phyloP scores from a whole-genome alignment of 2,797 vertebrate genomes.

The Potorous gilbertii region DNA sequence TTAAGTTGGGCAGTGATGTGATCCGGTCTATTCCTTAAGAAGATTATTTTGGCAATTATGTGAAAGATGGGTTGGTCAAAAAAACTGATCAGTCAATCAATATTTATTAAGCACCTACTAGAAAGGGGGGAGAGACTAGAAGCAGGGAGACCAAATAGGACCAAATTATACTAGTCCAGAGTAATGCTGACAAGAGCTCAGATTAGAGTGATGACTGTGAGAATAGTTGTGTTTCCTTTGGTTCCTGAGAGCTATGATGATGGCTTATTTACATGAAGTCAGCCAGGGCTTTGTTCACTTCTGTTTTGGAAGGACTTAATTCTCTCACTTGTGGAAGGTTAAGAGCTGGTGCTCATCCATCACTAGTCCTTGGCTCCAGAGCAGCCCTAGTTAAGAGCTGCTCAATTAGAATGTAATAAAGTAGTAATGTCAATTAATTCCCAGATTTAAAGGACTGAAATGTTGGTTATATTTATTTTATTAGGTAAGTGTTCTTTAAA shows the following conservation, averaged over 20 bases:
- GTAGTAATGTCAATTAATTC: background rate
- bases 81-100: background rate
- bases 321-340: constrained; percentile 17
- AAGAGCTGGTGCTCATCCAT: background rate
- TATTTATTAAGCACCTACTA: background rate
- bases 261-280: background rate
- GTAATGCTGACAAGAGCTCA: constrained; percentile 9
- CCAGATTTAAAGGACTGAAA: background rate
- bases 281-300: background rate
- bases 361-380: background rate
- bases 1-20: background rate
- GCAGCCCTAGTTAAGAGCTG: background rate
- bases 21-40: background rate
- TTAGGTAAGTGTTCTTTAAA: background rate
- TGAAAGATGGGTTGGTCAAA: background rate
- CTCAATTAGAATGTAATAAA: background rate
- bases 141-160: background rate
- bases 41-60: background rate
- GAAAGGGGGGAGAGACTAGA: background rate
- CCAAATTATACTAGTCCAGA: constrained; percentile 7
- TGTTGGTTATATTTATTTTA: background rate
- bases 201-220: background rate
- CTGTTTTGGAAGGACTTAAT: background rate
- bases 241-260: constrained; percentile 9
- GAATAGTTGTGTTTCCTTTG: background rate